Evolutionary conservation across 2,888 invertebrate genomes (phyloP), one percentile per base, ranked within the genome.

Genomic region (Siphonodentalium dalli): DNA sequence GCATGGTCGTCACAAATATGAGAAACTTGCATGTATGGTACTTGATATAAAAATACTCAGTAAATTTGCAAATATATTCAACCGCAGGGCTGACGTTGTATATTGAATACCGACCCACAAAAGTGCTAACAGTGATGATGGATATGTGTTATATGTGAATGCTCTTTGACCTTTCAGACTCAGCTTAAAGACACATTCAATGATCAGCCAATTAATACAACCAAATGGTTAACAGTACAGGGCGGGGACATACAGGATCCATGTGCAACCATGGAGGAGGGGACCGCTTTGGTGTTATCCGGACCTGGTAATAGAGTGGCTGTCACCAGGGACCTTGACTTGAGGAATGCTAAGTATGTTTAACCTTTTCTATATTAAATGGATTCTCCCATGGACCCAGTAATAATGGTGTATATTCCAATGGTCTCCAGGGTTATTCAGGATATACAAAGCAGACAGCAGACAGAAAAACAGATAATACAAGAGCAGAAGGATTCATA

Each of bases 151-250:
- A 9, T 38, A 24, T 21, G n/a, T n/a, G n/a, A n/a, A n/a, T n/a
- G n/a, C 31, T 1, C 46, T 35, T 34, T 24, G 27, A 6, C 18
- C n/a, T 35, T 53, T 8, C 61, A 81, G 81, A 63, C 59, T 2
- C 68, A 69, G 38, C 54, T 80, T 29, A 78, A 78, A 54, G 80
- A 80, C 58, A 75, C 68, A 2, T 81, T 81, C 63, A 64, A 71
- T 34, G 57, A 58, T 6, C 49, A 64, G 2, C 60, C 42, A 3
- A 59, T 77, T 18, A 71, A 75, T 51, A 63, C 61, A 37, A 63
- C 65, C 6, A 68, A 67, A 38, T 81, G 79, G 79, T 61, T 57
- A 1, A 59, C 76, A 54, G 72, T 75, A 13, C 76, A 79, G 58
- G 77, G 77, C n/a, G 80, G 79, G 0, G 50, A 63, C 37, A 54